Base-by-base conservation (phyloP, 2,797 vertebrate genomes). In the Alauda arvensis region DNA sequence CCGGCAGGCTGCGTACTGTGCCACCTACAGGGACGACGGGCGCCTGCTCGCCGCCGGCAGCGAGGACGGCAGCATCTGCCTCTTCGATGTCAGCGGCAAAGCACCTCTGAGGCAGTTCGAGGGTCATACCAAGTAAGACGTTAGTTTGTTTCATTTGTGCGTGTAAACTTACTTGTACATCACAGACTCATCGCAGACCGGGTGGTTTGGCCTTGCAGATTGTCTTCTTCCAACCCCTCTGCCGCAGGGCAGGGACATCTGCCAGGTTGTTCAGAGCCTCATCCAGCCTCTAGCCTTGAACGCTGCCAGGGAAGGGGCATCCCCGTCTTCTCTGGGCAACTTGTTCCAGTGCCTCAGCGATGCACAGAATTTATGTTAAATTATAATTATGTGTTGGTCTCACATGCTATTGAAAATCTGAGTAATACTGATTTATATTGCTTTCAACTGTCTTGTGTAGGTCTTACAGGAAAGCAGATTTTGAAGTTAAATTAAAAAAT, bases 1-100 rank as follows among this genome's bases (percentile, higher is more conserved):
- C 95, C 98, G 97, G 83, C 98, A 98, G 74, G 98, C 98, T 0
- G 98, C 98, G 0, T 99, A 99, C 77, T 97, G 98, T 85, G 99
- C 98, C 21, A 98, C 97, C 2, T 99, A 98, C 92, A 92, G 99
- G 77, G 97, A 97, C 4, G 99, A 99, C 4, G 99, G 99, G 45
- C 98, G 97, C 37, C 95, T 99, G 89, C 97, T 99, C 1, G 97
- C 98, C 15, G 98, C 99, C 0, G 99, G 99, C 93, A 98, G 98
- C 17, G 98, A 99, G 95, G 98, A 98, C 63, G 96, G 98, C 6
- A 91, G 94, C 8, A 93, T 99, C 62, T 98, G 98, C 28, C 97
- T 99, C 77, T 99, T 99, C 72, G 99, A 99, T 46, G 87, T 98
- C 25, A 69, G 86, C 7, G 99, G 99, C 29, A 98, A 96, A 82